Evolutionary conservation across 2,113 vertebrate genomes (phyloP), one percentile per base, ranked within the genome.

Genomic region (Anolis sagrei): DNA sequence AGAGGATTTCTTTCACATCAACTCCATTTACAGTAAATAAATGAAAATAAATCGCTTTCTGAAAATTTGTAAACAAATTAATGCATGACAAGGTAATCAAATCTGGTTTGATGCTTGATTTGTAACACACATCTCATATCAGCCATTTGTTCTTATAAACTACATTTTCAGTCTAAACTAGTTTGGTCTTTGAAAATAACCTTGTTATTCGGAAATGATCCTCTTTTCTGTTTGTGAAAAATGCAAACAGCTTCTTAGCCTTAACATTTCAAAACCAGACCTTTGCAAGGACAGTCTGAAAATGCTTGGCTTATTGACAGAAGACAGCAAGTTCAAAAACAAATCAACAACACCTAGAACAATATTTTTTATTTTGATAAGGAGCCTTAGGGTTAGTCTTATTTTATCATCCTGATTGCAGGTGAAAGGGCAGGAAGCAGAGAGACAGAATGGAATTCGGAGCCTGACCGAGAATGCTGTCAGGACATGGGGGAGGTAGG

Each of bases 371-470:
- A 89, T 93, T 93, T 93, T 87, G 78, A 78, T 80, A 88, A 92
- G 21, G 72, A 76, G 81, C 70, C 78, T 87, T 89, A 0, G 0
- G 76, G 80, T 0, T 39, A 44, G 75, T 85, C 80, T 89, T 94
- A 74, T 81, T 81, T 91, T 93, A 91, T 91, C 88, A 39, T 68
- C 83, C 76, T 89, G 64, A 61, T 89, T 92, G 90, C 78, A 88
- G 94, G 91, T 93, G 92, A 94, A 94, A 94, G 93, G 94, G 92
- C 94, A 94, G 94, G 94, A 95, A 95, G 92, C 94, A 95, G 93
- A 92, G 88, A 72, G 88, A 91, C 88, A 89, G 91, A 86, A 93
- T 92, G 92, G 92, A 91, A 93, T 93, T 93, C 89, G 76, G 89
- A 93, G 80, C 73, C 1, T 48, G 61, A 92, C 81, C 83, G 92